A percentile compares a stretch with the other conserved stretches of the same genome.
These are phyloP conservation scores for Zalophus californianus DNA, from an alignment of 2,797 vertebrate genomes.

Conservation along the genomic window DNA sequence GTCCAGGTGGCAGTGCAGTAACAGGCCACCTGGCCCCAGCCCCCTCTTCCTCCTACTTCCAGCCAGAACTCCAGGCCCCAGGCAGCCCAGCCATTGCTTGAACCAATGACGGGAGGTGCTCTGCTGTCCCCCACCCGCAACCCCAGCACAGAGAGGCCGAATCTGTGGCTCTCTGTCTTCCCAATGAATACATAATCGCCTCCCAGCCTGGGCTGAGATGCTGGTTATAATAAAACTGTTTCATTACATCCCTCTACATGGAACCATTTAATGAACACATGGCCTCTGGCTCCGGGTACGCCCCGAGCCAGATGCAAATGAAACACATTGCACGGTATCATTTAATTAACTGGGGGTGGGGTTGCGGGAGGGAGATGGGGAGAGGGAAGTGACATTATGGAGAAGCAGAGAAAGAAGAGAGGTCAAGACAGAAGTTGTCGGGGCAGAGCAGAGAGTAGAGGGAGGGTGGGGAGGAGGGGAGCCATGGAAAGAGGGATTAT, in stretches of 20 bases:
- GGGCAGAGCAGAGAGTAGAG: neutral
- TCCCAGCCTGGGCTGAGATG: neutral
- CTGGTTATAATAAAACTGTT: neutral
- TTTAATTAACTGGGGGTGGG: neutral
- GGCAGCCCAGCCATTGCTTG: neutral
- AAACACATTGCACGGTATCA: neutral
- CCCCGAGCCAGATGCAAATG: slow-evolving; percentile 20
- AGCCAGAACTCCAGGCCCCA: neutral
- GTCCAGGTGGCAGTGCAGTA: neutral
- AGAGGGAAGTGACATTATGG: neutral
- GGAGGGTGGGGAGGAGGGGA: too few species aligned
- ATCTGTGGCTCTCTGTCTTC: neutral
- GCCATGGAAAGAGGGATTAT: neutral
- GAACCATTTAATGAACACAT: neutral
- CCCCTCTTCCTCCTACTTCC: accelerated
- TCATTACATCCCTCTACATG: neutral
- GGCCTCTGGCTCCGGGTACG: neutral
- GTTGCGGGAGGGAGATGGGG: neutral
- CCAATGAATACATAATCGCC: neutral
- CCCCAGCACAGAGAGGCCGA: neutral
- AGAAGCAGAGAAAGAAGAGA: neutral
- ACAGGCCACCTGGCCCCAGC: neutral
- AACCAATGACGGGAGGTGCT: too few species aligned
- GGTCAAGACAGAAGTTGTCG: neutral
- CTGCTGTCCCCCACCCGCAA: accelerated